These are phyloP conservation scores for Bilobella aurantiaca DNA, from an alignment of 1,140 invertebrate genomes.

Conservation along the genomic window DNA sequence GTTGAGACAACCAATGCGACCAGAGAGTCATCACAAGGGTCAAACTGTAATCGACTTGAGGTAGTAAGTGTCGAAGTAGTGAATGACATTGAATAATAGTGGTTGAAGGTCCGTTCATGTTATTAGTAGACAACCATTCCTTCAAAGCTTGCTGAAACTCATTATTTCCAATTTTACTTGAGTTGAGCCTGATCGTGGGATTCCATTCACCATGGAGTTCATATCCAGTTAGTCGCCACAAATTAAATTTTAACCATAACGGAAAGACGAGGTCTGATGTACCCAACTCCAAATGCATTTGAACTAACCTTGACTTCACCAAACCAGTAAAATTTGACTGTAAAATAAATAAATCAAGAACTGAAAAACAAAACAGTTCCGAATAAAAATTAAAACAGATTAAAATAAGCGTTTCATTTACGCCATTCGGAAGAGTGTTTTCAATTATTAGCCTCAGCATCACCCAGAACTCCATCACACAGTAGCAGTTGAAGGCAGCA, in stretches of 20 bases:
- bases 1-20: constrained; percentile 11
- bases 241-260: no score
- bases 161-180: not conserved
- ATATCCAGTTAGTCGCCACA: no score
- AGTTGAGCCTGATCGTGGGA: not conserved
- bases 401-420: not conserved
- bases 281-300: no score
- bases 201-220: constrained; percentile 4
- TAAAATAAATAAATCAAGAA: no score
- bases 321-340: no score
- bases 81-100: constrained; percentile 8
- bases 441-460: constrained; percentile 29
- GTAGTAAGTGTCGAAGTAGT: not conserved
- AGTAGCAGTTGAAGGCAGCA: constrained; percentile 31
- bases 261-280: no score
- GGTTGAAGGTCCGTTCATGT: not conserved
- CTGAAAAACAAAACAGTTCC: no score
- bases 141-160: constrained; percentile 4
- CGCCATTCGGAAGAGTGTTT: not conserved
- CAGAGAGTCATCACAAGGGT: constrained; percentile 8
- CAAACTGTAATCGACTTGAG: constrained; percentile 14
- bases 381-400: constrained; percentile 3
- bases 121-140: constrained; percentile 4
- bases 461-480: constrained; percentile 30
- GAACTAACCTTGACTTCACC: no score